These are phyloP conservation scores for Menidia beryllina DNA, from an alignment of 2,113 vertebrate genomes.

Conservation along the genomic window DNA sequence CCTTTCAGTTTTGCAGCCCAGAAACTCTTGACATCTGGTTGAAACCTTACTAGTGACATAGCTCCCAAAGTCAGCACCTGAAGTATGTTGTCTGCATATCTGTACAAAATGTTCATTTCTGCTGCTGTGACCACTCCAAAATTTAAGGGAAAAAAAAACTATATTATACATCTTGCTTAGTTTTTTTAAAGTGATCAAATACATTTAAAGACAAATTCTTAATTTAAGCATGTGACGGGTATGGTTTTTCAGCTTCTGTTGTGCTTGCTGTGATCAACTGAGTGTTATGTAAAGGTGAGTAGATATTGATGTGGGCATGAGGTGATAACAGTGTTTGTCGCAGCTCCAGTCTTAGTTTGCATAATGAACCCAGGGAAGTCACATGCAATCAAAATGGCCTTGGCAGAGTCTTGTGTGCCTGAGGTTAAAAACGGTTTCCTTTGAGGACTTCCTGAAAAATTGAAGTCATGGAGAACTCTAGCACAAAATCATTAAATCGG, in stretches of 20 bases:
- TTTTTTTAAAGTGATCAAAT: background rate
- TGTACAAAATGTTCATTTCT: too few species aligned
- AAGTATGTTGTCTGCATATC: background rate
- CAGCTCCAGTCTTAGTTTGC: conserved; percentile 1
- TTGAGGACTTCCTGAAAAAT: conserved; percentile 44
- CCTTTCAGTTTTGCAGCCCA: conserved; percentile 4
- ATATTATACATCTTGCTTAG: background rate
- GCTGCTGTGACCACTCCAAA: too few species aligned
- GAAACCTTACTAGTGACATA: conserved; percentile 13
- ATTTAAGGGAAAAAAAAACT: too few species aligned
- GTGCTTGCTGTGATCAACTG: background rate
- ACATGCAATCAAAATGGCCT: conserved; percentile 3
- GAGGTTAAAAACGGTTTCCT: conserved; percentile 17
- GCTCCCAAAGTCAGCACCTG: conserved; percentile 3
- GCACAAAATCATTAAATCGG: conserved; percentile 57
- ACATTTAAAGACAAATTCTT: background rate
- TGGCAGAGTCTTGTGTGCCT: background rate
- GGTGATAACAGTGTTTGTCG: background rate
- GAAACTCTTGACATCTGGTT: conserved; percentile 2
- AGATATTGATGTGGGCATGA: background rate
- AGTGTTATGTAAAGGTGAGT: background rate
- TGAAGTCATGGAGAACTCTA: conserved; percentile 20
- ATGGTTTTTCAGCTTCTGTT: background rate
- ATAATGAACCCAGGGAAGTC: background rate
- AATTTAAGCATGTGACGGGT: background rate